Conservation (phyloP, 1,140 invertebrate species). For the Anastatus disparis region DNA sequence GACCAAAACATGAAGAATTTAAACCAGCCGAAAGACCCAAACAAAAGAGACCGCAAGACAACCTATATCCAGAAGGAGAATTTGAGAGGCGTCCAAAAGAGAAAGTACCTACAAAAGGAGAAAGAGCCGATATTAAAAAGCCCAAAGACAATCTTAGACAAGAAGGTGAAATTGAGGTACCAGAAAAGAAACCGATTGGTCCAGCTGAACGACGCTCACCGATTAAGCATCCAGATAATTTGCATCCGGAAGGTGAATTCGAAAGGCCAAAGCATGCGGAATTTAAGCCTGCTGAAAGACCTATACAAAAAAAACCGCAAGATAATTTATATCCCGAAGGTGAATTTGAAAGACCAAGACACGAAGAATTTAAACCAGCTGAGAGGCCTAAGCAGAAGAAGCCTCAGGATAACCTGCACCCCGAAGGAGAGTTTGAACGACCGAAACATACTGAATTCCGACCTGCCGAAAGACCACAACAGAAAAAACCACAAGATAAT, state of each 20-base stretch:
- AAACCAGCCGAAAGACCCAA: conserved; percentile 45
- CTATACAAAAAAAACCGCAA: conserved; percentile 62
- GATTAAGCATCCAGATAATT: conserved; percentile 65
- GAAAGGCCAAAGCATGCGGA: conserved; percentile 51
- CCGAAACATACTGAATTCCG: conserved; percentile 56
- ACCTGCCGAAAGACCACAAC: conserved; percentile 68
- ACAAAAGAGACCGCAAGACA: conserved; percentile 69
- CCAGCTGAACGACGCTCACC: conserved; percentile 53
- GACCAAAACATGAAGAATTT: conserved; percentile 49
- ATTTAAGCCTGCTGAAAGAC: conserved; percentile 59
- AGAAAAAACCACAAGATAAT: conserved; percentile 71
- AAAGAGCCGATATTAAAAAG: conserved; percentile 61
- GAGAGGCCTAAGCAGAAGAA: conserved; percentile 69
- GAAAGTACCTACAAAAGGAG: conserved; percentile 63
- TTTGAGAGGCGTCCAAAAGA: conserved; percentile 59
- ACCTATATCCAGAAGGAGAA: conserved; percentile 65
- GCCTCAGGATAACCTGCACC: conserved; percentile 72
- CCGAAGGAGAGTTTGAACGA: conserved; percentile 69
- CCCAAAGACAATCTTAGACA: conserved; percentile 70
- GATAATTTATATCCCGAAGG: conserved; percentile 72
- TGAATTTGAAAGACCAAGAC: conserved; percentile 65
- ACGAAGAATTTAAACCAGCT: conserved; percentile 59
- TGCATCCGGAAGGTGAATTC: conserved; percentile 69
- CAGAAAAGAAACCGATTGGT: conserved; percentile 65
- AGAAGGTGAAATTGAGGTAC: conserved; percentile 58